Evolutionary conservation across 1,140 invertebrate genomes (phyloP).

Genomic region (Rhynchophorus ferrugineus): DNA sequence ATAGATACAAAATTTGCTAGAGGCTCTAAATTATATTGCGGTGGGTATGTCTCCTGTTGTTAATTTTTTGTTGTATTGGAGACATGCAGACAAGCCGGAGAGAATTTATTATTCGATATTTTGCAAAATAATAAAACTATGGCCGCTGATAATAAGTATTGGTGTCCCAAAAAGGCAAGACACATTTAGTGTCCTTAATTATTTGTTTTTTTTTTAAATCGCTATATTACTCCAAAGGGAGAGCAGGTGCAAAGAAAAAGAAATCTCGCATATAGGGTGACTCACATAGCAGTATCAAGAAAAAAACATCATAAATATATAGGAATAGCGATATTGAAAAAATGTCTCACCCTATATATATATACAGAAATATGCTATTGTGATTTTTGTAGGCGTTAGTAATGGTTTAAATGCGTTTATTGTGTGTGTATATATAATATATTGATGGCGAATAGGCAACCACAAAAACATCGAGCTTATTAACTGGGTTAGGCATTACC

Average conservation of each 20-base stretch:
- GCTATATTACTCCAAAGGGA: not conserved
- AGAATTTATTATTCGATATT: slow-evolving; percentile 13
- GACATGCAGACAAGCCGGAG: slow-evolving; percentile 28
- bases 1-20: not conserved
- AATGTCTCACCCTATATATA: no score
- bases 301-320: no score
- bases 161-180: no score
- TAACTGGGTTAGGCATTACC: no score
- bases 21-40: slow-evolving; percentile 13
- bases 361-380: no score
- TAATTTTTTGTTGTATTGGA: slow-evolving; percentile 9
- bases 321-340: no score
- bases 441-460: no score
- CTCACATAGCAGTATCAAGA: not conserved
- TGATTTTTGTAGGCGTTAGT: no score
- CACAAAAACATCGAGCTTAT: no score
- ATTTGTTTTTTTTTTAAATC: not conserved
- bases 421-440: no score
- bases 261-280: not conserved
- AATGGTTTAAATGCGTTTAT: no score
- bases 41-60: slow-evolving; percentile 12
- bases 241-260: not conserved
- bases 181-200: not conserved
- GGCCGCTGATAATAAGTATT: not conserved
- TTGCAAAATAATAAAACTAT: not conserved